Conservation (phyloP, 1,140 invertebrate species). For the Drosophila carrolli region DNA sequence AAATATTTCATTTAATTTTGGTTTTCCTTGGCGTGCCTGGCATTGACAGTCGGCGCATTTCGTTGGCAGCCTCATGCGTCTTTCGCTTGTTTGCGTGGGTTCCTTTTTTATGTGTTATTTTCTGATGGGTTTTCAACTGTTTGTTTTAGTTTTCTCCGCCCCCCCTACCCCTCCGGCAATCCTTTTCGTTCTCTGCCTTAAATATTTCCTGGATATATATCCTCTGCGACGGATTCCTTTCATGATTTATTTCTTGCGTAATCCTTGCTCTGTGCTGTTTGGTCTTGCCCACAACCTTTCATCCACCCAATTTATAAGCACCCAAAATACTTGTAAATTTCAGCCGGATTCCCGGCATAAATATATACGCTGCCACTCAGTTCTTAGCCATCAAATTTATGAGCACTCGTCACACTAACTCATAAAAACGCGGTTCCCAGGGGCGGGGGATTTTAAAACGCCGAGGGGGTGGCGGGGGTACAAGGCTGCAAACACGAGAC, state of each 20-base stretch:
- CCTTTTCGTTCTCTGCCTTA: conserved; percentile 27
- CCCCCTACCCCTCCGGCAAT: not conserved
- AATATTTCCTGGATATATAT: conserved; percentile 18
- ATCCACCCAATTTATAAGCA: conserved; percentile 58
- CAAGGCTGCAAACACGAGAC: conserved; percentile 48
- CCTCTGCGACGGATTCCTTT: not conserved
- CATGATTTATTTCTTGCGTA: conserved; percentile 43
- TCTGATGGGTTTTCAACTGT: conserved; percentile 40
- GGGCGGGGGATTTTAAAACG: conserved; percentile 47
- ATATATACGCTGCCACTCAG: conserved; percentile 51
- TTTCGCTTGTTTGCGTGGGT: conserved; percentile 59
- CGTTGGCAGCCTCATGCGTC: conserved; percentile 64
- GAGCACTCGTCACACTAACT: conserved; percentile 75
- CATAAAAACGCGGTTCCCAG: conserved; percentile 65
- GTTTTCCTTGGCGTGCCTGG: conserved; percentile 48
- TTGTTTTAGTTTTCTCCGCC: conserved; percentile 31
- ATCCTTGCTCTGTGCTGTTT: conserved; percentile 38
- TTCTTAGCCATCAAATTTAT: conserved; percentile 75
- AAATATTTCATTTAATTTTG: conserved; percentile 46
- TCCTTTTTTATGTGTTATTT: conserved; percentile 17
- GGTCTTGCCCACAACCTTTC: conserved; percentile 44
- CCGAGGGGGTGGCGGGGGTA: not conserved
- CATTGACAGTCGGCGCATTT: conserved; percentile 74
- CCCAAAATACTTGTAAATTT: conserved; percentile 65
- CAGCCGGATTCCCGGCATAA: conserved; percentile 38